Evolutionary conservation across 2,888 invertebrate species (phyloP).

Genomic region (Petrolisthes cinctipes): DNA sequence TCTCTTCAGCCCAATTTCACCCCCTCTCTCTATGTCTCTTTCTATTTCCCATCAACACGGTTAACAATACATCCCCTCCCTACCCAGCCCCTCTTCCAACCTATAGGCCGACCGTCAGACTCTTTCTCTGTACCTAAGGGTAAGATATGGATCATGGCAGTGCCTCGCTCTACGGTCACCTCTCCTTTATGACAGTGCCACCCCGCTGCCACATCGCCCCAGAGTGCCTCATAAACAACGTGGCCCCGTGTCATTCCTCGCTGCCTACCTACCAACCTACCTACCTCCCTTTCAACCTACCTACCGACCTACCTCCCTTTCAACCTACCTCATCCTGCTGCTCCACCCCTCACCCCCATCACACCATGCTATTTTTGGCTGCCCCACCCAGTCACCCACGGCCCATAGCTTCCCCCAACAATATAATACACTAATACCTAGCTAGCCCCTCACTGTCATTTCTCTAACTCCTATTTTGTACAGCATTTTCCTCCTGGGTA

Average conservation of each 20-base stretch:
- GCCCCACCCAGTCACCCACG: neutral
- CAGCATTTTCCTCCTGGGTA: too few species aligned
- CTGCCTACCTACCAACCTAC: neutral
- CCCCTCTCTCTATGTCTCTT: neutral
- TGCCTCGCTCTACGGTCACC: constrained; percentile 9
- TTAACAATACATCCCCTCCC: neutral
- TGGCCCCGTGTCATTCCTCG: neutral
- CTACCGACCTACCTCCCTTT: neutral
- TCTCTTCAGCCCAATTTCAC: neutral
- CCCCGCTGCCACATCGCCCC: neutral
- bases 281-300: neutral
- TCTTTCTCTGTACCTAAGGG: neutral
- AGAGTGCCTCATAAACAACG: neutral
- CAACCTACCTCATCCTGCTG: neutral
- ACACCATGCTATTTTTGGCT: neutral
- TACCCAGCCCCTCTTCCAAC: neutral
- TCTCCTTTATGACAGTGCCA: neutral
- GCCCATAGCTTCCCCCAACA: too few species aligned
- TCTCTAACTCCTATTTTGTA: neutral
- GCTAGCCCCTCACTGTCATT: neutral
- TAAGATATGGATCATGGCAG: neutral
- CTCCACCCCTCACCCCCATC: neutral
- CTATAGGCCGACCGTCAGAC: neutral
- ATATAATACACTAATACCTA: too few species aligned
- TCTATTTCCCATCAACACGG: neutral